Conservation (phyloP, 2,888 invertebrate species). For the Mellilla xanthometata region DNA sequence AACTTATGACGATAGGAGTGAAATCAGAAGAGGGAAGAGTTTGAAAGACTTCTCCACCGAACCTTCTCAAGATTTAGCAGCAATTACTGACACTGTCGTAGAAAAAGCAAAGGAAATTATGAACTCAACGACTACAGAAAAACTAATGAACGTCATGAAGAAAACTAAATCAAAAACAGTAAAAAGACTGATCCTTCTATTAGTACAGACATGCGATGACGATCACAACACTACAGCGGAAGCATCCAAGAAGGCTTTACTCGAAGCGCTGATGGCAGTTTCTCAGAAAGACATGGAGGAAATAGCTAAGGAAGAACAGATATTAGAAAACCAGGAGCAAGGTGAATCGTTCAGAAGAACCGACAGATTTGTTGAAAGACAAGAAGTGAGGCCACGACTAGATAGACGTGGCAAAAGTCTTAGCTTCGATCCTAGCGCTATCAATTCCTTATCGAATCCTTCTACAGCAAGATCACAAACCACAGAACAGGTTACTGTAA, state of each 20-base stretch:
- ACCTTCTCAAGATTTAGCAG: slow-evolving; percentile 83
- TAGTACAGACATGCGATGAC: slow-evolving; percentile 90
- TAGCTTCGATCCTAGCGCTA: slow-evolving; percentile 59
- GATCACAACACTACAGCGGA: slow-evolving; percentile 87
- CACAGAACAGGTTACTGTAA: slow-evolving; percentile 45
- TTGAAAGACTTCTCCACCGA: slow-evolving; percentile 66
- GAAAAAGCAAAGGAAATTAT: slow-evolving; percentile 89
- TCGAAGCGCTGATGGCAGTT: slow-evolving; percentile 87
- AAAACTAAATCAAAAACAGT: slow-evolving; percentile 91
- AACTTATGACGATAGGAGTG: slow-evolving; percentile 45
- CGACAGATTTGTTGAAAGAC: slow-evolving; percentile 50
- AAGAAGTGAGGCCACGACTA: slow-evolving; percentile 46
- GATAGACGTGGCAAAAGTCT: slow-evolving; percentile 60
- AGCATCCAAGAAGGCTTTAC: slow-evolving; percentile 85
- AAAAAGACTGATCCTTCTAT: slow-evolving; percentile 86
- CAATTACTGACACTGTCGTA: slow-evolving; percentile 85
- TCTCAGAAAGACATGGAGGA: slow-evolving; percentile 81
- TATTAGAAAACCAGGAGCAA: slow-evolving; percentile 43
- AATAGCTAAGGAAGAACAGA: slow-evolving; percentile 69
- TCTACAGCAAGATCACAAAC: slow-evolving; percentile 46
- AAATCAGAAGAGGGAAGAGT: slow-evolving; percentile 61
- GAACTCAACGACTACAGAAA: slow-evolving; percentile 88
- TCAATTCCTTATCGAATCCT: slow-evolving; percentile 68
- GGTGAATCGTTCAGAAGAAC: slow-evolving; percentile 50
- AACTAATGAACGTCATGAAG: slow-evolving; percentile 91